These are phyloP conservation scores for Trogon surrucura DNA, from an alignment of 2,113 vertebrate species.

Conservation along the genomic window DNA sequence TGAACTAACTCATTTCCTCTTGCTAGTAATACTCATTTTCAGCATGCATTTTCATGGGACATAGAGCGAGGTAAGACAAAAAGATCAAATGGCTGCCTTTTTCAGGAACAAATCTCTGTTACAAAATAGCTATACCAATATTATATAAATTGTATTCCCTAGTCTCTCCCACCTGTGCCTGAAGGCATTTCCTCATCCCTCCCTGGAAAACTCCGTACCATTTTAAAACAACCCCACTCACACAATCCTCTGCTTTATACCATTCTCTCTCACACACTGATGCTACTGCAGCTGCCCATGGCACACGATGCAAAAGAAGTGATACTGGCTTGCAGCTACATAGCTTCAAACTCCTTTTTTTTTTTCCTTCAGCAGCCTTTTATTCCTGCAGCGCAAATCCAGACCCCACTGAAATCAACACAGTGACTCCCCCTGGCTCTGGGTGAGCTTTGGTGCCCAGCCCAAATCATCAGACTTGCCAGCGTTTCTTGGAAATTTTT, in stretches of 20 bases:
- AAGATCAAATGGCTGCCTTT: not conserved
- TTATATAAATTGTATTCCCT: not conserved
- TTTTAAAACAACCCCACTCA: not conserved
- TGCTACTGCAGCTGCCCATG: not conserved
- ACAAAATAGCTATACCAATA: not conserved
- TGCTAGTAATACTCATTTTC: not conserved
- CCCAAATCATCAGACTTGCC: not conserved
- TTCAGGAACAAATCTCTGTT: not conserved
- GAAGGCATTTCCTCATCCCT: constrained; percentile 23
- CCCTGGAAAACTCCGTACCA: not conserved
- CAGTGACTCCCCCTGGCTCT: accelerated
- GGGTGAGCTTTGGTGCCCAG: not conserved
- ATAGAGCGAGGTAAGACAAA: not conserved
- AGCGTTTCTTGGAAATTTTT: not conserved
- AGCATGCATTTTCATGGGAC: not conserved
- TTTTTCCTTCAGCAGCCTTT: not conserved
- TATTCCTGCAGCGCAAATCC: not conserved
- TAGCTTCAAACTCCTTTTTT: not conserved
- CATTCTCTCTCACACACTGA: not conserved
- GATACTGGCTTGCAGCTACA: not conserved
- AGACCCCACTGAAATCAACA: not conserved
- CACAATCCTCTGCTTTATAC: not conserved
- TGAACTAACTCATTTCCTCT: not conserved
- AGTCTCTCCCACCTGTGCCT: not conserved
- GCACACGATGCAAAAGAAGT: not conserved